phyloP scores from a whole-genome alignment of 2,797 vertebrate species.

The Cossypha heuglini region DNA sequence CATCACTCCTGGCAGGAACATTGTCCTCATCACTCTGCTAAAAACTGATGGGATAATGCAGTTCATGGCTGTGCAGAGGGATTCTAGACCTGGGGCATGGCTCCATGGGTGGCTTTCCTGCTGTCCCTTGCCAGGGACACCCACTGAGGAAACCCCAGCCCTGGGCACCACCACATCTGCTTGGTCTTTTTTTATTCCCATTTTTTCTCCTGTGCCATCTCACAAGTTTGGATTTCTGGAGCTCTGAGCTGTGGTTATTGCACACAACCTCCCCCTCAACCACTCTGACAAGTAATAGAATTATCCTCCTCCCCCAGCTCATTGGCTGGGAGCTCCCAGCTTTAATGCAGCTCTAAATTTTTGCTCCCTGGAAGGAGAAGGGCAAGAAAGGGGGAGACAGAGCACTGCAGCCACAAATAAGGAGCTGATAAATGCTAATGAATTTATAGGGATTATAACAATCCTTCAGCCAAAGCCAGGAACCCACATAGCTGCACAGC shows the following conservation, averaged over 20 bases:
- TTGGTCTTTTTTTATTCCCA: background rate
- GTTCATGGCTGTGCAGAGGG: background rate
- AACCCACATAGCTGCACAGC: background rate
- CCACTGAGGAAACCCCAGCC: background rate
- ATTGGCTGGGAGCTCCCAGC: background rate
- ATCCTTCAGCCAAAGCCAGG: background rate
- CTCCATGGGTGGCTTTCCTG: background rate
- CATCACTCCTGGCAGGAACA: background rate
- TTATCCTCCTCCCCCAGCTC: conserved; percentile 35
- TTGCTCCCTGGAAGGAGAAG: background rate
- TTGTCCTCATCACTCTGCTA: background rate
- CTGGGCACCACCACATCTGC: background rate
- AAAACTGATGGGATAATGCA: background rate
- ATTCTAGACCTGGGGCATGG: background rate
- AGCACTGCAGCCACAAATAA: background rate
- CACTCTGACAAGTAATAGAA: conserved; percentile 20
- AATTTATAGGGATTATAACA: conserved; percentile 24
- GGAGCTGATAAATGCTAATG: conserved; percentile 32
- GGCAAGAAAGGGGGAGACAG: background rate
- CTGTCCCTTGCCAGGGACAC: background rate
- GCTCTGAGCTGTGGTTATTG: background rate
- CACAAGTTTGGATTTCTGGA: background rate
- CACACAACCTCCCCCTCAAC: background rate
- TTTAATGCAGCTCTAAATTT: conserved; percentile 37
- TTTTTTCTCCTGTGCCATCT: background rate